phyloP scores from a whole-genome alignment of 2,113 vertebrate species.

The Lanius ludovicianus region DNA sequence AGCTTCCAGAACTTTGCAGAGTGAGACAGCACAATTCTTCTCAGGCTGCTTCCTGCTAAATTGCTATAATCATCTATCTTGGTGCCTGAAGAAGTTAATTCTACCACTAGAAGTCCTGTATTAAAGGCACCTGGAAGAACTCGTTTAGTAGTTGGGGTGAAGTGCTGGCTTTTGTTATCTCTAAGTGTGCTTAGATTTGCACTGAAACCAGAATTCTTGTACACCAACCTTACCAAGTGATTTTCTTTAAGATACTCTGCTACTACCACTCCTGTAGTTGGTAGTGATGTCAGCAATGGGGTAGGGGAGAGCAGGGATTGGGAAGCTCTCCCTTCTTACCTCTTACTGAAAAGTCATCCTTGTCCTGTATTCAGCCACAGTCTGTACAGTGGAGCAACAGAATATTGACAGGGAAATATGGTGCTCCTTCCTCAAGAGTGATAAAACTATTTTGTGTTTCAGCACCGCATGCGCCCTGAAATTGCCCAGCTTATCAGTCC shows the following conservation, averaged over 20 bases:
- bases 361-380: not conserved
- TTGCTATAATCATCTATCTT: not conserved
- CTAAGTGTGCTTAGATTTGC: not conserved
- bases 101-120: not conserved
- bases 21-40: not conserved
- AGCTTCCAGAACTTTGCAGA: not conserved
- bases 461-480: slow-evolving; percentile 96
- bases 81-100: not conserved
- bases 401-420: not conserved
- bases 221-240: not conserved
- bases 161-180: not conserved
- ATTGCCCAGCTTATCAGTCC: slow-evolving; percentile 89
- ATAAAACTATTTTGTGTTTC: slow-evolving; percentile 35
- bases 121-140: not conserved
- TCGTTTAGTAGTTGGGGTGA: not conserved
- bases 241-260: not conserved
- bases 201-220: not conserved
- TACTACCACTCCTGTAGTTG: not conserved
- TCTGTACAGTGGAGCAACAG: not conserved
- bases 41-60: not conserved
- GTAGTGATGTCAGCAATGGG: not conserved
- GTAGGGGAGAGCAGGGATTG: not conserved
- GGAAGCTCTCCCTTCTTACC: not conserved
- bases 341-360: not conserved
- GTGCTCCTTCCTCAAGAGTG: not conserved